Evolutionary conservation across 2,888 invertebrate species (phyloP).

Genomic region (Platypus cylindrus): DNA sequence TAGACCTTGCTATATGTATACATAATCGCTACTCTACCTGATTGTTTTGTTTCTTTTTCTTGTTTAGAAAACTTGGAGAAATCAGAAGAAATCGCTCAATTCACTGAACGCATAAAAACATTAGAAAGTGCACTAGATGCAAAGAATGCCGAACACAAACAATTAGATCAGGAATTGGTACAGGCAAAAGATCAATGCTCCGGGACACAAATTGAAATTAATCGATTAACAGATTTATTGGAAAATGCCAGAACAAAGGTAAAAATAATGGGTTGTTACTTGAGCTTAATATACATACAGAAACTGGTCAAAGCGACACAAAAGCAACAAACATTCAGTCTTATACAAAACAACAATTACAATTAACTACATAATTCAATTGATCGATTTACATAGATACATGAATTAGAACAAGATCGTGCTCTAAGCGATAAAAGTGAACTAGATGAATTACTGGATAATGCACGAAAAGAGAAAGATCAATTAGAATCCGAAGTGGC

Average conservation of each 20-base stretch:
- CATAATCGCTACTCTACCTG: neutral
- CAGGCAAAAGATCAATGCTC: slow-evolving; percentile 61
- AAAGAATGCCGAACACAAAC: slow-evolving; percentile 59
- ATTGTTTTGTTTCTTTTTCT: slow-evolving; percentile 1
- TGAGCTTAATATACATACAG: too few relatives aligned
- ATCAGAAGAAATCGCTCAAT: slow-evolving; percentile 49
- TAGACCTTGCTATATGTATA: too few relatives aligned
- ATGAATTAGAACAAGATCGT: slow-evolving; percentile 55
- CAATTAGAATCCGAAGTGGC: slow-evolving; percentile 54
- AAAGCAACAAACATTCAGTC: too few relatives aligned
- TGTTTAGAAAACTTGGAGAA: slow-evolving; percentile 32
- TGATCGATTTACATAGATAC: slow-evolving; percentile 35
- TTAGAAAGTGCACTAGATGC: slow-evolving; percentile 65
- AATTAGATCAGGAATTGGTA: slow-evolving; percentile 58
- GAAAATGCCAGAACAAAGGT: slow-evolving; percentile 78
- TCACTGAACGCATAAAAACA: slow-evolving; percentile 55
- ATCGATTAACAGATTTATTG: slow-evolving; percentile 59
- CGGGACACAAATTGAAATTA: slow-evolving; percentile 67
- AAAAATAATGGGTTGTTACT: slow-evolving; percentile 9
- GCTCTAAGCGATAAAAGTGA: slow-evolving; percentile 59
- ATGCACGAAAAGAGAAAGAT: slow-evolving; percentile 60
- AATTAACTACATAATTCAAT: neutral
- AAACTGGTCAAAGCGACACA: slow-evolving; percentile 1
- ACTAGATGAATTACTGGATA: slow-evolving; percentile 55
- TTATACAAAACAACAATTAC: too few relatives aligned